Conservation (phyloP, 2,797 vertebrate species). For the Simalia tracyae region DNA sequence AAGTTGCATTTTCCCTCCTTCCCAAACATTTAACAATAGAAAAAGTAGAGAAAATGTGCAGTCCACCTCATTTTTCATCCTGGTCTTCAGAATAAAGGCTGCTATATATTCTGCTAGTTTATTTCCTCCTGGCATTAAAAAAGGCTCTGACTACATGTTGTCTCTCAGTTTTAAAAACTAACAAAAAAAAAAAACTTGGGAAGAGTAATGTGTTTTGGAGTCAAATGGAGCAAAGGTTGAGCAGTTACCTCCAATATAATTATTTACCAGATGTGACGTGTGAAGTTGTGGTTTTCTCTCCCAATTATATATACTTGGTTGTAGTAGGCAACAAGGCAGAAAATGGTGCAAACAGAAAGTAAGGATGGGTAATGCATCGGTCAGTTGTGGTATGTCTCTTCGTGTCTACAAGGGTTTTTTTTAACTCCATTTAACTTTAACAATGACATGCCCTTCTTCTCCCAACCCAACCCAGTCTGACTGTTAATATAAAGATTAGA, state of each 20-base stretch:
- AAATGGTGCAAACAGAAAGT: not conserved
- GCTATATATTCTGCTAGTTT: not conserved
- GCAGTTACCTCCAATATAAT: not conserved
- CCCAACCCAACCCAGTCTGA: not conserved
- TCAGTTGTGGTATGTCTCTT: not conserved
- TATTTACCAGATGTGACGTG: not conserved
- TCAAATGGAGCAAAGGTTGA: not conserved
- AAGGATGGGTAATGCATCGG: not conserved
- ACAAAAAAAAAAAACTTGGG: not conserved
- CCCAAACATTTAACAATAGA: not conserved
- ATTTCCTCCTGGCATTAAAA: not conserved
- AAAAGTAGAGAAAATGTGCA: not conserved
- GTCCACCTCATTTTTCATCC: not conserved
- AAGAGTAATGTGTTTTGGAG: not conserved
- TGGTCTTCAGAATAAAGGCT: not conserved
- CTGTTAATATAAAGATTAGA: not conserved
- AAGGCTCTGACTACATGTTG: not conserved
- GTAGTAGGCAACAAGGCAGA: accelerated
- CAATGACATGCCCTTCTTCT: not conserved
- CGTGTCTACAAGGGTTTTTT: not conserved
- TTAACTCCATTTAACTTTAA: not conserved
- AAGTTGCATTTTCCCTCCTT: not conserved
- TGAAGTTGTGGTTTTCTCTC: not conserved
- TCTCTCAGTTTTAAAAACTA: not conserved
- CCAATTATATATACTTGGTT: accelerated